Evolutionary conservation across 1,140 invertebrate species (phyloP).

Genomic region (Zelostemma sp.): DNA sequence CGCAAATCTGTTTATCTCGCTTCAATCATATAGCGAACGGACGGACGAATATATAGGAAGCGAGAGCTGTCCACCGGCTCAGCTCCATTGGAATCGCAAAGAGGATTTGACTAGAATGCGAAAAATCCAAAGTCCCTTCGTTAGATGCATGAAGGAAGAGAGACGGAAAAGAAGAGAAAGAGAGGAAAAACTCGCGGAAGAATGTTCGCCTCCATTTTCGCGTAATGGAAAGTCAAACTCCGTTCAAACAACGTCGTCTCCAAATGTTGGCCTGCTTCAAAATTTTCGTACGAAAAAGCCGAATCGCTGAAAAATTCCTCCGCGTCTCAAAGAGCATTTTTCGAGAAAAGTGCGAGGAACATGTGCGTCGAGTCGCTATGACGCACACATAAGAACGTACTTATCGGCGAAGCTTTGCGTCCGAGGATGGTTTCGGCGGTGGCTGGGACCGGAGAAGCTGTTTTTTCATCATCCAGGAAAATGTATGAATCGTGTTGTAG

Average conservation of each 20-base stretch:
- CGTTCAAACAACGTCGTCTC: constrained; percentile 38
- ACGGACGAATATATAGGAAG: constrained; percentile 32
- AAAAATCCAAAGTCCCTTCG: constrained; percentile 52
- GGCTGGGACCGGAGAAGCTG: constrained; percentile 49
- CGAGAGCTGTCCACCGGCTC: constrained; percentile 35
- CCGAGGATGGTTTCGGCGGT: constrained; percentile 51
- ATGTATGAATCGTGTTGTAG: constrained; percentile 71
- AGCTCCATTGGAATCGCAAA: constrained; percentile 42
- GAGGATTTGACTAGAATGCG: constrained; percentile 52
- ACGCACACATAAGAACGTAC: background rate
- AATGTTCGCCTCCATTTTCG: constrained; percentile 43
- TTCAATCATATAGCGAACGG: constrained; percentile 48
- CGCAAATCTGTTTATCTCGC: constrained; percentile 48
- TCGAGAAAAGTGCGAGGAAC: too few species aligned
- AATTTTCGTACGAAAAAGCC: too few species aligned
- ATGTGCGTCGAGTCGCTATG: too few species aligned
- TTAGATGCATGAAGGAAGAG: too few species aligned
- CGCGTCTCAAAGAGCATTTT: too few species aligned
- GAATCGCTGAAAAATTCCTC: too few species aligned
- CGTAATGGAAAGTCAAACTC: constrained; percentile 41
- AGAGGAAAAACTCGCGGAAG: constrained; percentile 35
- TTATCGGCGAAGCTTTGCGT: background rate
- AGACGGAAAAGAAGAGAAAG: too few species aligned
- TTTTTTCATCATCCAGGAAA: constrained; percentile 68
- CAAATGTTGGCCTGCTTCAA: too few species aligned